These are phyloP conservation scores for Martes martes DNA, from an alignment of 2,113 vertebrate species.

Conservation along the genomic window DNA sequence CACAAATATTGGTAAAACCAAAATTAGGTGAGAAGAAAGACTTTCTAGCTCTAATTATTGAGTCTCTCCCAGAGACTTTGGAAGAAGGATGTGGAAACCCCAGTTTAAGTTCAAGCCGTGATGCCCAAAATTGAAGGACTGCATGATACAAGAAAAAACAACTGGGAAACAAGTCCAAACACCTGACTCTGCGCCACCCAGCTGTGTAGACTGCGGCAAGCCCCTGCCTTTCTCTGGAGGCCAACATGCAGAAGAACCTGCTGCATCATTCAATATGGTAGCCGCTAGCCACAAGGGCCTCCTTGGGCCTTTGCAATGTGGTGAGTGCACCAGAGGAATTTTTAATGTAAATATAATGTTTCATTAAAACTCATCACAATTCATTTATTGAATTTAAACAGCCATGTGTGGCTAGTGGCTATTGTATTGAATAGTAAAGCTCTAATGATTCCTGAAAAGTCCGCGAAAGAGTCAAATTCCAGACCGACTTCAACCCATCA, in stretches of 20 bases:
- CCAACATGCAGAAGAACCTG: background rate
- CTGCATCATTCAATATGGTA: background rate
- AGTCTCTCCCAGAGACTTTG: background rate
- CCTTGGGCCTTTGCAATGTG: background rate
- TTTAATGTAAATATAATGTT: background rate
- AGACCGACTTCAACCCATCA: background rate
- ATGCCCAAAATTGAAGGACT: background rate
- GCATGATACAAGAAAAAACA: background rate
- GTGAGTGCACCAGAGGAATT: background rate
- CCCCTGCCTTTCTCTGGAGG: background rate
- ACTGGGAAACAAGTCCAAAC: background rate
- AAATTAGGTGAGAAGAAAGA: background rate
- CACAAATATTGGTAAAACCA: background rate
- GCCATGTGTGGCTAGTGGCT: background rate
- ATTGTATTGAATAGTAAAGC: background rate
- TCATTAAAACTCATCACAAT: background rate
- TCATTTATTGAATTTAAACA: background rate
- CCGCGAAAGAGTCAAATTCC: background rate
- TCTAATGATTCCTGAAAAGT: background rate
- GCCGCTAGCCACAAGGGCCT: rapidly evolving
- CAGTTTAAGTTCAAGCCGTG: background rate
- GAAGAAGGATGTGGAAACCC: background rate
- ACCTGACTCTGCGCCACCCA: background rate
- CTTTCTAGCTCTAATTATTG: background rate
- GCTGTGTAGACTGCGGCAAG: background rate